A percentile compares a stretch with the other conserved stretches of the same genome.
These are phyloP conservation scores for Desmophyllum pertusum DNA, from an alignment of 92 coral and sea anemone genomes.

Conservation along the genomic window DNA sequence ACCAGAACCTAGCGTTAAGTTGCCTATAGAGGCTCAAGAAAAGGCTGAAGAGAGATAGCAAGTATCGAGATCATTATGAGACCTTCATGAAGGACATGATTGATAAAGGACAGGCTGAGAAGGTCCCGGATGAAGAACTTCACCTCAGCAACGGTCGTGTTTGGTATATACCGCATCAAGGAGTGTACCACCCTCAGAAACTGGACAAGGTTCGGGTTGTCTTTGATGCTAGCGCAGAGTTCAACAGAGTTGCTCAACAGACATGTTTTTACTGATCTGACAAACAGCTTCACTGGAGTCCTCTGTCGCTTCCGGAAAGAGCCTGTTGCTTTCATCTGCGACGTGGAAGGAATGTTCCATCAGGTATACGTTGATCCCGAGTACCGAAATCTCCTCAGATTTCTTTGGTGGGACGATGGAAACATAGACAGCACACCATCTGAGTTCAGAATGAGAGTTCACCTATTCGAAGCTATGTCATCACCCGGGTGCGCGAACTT, in stretches of 20 bases:
- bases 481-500: constrained; percentile 12
- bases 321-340: neutral
- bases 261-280: constrained; percentile 5
- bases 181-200: neutral
- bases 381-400: neutral
- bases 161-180: constrained; percentile 6
- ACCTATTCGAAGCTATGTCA: neutral
- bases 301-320: neutral
- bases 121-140: neutral
- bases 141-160: neutral
- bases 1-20: constrained; percentile 18
- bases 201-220: neutral
- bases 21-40: constrained; percentile 29
- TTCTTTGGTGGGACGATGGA: neutral
- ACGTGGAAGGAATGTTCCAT: neutral
- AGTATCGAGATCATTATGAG: constrained; percentile 33
- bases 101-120: constrained; percentile 18
- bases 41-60: constrained; percentile 33
- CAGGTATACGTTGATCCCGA: neutral
- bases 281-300: constrained; percentile 1
- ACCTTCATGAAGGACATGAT: constrained; percentile 28
- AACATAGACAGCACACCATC: neutral
- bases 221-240: neutral
- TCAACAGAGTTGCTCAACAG: neutral
- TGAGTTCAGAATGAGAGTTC: neutral